phyloP scores from a whole-genome alignment of 2,888 invertebrate genomes.

The Adela reaumurella region DNA sequence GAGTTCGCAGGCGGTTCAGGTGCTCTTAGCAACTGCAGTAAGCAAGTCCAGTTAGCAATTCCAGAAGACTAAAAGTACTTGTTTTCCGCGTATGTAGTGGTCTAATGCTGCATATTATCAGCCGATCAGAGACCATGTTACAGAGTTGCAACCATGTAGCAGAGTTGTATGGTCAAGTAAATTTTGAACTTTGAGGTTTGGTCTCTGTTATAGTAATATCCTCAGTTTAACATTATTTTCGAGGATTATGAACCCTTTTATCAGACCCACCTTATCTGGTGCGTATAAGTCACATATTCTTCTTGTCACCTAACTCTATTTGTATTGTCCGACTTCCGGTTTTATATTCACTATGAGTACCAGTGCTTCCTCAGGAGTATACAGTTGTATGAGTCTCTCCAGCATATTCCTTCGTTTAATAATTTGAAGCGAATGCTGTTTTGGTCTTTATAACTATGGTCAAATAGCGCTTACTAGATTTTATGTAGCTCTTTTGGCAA shows the following conservation, averaged over 20 bases:
- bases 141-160: background rate
- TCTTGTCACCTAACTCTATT: background rate
- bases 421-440: background rate
- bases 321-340: background rate
- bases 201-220: too few species aligned
- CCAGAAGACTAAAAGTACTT: too few species aligned
- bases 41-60: too few species aligned
- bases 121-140: background rate
- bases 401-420: background rate
- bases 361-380: too few species aligned
- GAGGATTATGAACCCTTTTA: background rate
- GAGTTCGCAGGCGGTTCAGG: too few species aligned
- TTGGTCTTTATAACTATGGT: background rate
- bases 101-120: background rate
- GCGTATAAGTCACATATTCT: background rate
- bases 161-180: background rate
- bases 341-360: background rate
- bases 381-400: background rate
- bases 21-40: too few species aligned
- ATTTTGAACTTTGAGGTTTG: too few species aligned
- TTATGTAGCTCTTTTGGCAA: background rate
- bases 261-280: background rate
- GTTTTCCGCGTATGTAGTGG: too few species aligned
- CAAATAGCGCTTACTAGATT: background rate
- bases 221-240: background rate